These are phyloP conservation scores for Clarias gariepinus DNA, from an alignment of 2,113 vertebrate genomes.

Conservation along the genomic window DNA sequence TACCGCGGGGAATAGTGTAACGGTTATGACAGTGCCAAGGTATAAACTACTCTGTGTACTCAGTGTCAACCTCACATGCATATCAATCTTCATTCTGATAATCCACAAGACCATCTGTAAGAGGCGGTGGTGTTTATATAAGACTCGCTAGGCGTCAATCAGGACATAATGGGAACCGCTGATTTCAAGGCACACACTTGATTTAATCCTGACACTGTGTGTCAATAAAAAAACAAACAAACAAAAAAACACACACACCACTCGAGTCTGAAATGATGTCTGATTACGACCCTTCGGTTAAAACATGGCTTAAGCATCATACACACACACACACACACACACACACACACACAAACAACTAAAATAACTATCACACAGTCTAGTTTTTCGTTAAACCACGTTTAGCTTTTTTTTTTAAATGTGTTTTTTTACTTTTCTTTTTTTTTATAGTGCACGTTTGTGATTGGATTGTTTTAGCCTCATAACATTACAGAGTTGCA, in stretches of 20 bases:
- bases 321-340: too few relatives aligned
- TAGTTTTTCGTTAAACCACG: too few relatives aligned
- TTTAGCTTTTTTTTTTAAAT: too few relatives aligned
- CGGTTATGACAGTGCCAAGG: background rate
- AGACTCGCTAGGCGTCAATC: background rate
- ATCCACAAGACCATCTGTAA: background rate
- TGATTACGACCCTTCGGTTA: background rate
- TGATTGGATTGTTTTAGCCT: too few relatives aligned
- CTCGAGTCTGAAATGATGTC: background rate
- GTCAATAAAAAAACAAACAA: background rate
- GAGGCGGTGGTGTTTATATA: background rate
- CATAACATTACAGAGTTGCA: too few relatives aligned
- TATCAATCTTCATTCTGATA: background rate
- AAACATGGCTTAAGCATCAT: background rate
- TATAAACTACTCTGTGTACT: background rate
- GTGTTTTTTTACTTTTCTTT: too few relatives aligned
- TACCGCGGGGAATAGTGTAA: background rate
- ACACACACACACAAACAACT: too few relatives aligned
- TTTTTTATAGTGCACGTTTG: too few relatives aligned
- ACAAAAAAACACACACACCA: background rate
- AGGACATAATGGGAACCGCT: background rate
- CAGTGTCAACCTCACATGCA: background rate
- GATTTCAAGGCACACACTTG: background rate
- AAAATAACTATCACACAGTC: too few relatives aligned
- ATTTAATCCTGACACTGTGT: background rate